Base-by-base conservation (phyloP, 2,113 vertebrate genomes). In the Porphyrio hochstetteri region DNA sequence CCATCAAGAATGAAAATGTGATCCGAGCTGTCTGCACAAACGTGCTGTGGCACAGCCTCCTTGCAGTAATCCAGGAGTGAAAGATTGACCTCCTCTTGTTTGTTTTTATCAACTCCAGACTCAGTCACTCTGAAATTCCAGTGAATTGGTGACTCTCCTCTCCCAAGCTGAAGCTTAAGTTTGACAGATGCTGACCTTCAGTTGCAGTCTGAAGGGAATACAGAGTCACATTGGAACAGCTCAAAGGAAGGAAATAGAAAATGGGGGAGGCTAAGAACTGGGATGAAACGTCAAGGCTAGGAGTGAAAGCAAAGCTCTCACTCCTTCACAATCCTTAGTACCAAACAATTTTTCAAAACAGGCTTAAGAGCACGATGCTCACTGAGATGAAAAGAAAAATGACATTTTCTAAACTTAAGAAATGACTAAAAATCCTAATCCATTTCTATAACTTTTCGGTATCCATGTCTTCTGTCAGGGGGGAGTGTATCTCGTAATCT, bases 1-100 rank as follows among this genome's bases (percentile, higher is more conserved):
- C 67, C 56, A 63, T 90, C 57, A 88, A 82, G 70, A 93, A 96
- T 87, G 74, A 84, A 78, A 89, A 91, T n/a, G 52, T 91, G 60
- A 84, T 25, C 83, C 69, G 25, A 71, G 42, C 61, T 89, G 65
- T 59, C 90, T 90, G 70, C 48, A 87, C 56, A 71, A 87, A 56
- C 35, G 27, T 65, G 38, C 38, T 82, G 82, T 79, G 93, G 75
- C 78, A 94, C 55, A 91, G 75, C 28, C 67, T 88, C 20, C 59
- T 53, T 81, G 27, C 78, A 90, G 53, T 53, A 91, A 92, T 57
- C 27, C 78, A 69, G 70, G 75, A 87, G 25, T 64, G 48, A 76
- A 92, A 61, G 18, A 65, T 85, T 92, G 67, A 82, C 63, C 67
- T 82, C 79, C 88, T 18, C 56, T 71, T 85, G 60, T 63, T 91